Base-by-base conservation (phyloP, 2,888 invertebrate species). In the Plagodis dolabraria region DNA sequence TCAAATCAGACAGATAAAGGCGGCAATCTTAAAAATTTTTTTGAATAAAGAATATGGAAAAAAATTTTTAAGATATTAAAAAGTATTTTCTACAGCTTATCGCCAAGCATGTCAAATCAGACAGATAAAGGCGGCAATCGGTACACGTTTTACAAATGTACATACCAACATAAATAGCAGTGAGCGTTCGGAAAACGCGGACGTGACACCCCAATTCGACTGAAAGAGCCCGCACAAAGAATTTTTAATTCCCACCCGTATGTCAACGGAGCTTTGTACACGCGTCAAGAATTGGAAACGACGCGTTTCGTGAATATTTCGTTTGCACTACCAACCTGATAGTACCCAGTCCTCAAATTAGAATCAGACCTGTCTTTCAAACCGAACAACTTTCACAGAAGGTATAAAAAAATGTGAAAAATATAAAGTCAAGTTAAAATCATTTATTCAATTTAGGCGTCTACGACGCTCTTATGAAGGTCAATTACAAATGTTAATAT, bases 181-280 rank as follows among this genome's bases (percentile, higher is more conserved):
- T 7, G 43, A 43, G 43, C 12, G 8, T 11, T 43, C 11, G 12
- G 63, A 68, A 70, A 72, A 66, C n/a, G 34, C 34, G 9, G 9
- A 38, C 22, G 38, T 5, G 38, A 48, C 7, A 45, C 12, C 43
- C 43, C 6, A 5, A 43, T 43, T 43, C 33, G 8, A n/a, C 22
- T 36, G 44, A 22, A 50, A 62, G 57, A 40, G 40, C 5, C 60
- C 45, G 49, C 38, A 59, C 47, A 48, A 53, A 63, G 62, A 54
- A 55, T 57, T 47, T 48, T 22, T 50, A 56, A 50, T 60, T 53
- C 40, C 43, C 33, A 38, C 47, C 33, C 53, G 50, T 49, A 57
- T 43, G 58, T 47, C 49, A 43, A n/a, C 45, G 8, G 42, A 50
- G 53, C 53, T 57, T 47, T 53, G 53, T 50, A 36, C 50, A 34